Evolutionary conservation across 2,888 invertebrate species (phyloP).

Genomic region (Oxyscelio sp.): DNA sequence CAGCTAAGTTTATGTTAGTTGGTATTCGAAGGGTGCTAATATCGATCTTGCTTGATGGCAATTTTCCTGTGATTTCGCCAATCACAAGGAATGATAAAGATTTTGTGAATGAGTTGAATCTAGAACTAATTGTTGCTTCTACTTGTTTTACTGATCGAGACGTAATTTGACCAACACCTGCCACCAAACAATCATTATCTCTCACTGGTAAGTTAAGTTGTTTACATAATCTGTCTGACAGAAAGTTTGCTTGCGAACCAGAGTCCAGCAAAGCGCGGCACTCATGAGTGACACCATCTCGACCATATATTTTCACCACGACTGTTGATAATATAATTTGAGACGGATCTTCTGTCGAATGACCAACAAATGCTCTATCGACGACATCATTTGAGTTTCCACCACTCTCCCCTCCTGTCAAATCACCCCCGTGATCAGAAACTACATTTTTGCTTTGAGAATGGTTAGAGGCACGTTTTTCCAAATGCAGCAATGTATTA

Average conservation of each 20-base stretch:
- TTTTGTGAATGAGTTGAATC: not conserved
- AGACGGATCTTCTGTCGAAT: not conserved
- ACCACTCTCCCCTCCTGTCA: not conserved
- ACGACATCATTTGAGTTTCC: not conserved
- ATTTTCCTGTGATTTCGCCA: not conserved
- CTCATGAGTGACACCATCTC: not conserved
- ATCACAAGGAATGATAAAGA: not conserved
- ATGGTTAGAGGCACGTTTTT: not conserved
- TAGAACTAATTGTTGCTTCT: not conserved
- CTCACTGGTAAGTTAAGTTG: not conserved
- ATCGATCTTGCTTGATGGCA: not conserved
- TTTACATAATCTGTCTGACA: not conserved
- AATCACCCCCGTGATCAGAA: too few relatives aligned
- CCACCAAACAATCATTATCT: not conserved
- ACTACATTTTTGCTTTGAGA: not conserved
- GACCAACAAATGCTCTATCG: not conserved
- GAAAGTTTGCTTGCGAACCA: not conserved
- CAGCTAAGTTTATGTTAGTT: not conserved
- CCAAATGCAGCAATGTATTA: conserved; percentile 24
- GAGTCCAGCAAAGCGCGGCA: not conserved
- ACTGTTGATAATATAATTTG: not conserved
- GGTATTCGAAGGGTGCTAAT: not conserved
- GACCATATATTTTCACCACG: not conserved
- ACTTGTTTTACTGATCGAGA: not conserved
- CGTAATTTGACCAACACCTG: not conserved